Conservation (phyloP, 2,797 vertebrate genomes). For the Trichosurus vulpecula region DNA sequence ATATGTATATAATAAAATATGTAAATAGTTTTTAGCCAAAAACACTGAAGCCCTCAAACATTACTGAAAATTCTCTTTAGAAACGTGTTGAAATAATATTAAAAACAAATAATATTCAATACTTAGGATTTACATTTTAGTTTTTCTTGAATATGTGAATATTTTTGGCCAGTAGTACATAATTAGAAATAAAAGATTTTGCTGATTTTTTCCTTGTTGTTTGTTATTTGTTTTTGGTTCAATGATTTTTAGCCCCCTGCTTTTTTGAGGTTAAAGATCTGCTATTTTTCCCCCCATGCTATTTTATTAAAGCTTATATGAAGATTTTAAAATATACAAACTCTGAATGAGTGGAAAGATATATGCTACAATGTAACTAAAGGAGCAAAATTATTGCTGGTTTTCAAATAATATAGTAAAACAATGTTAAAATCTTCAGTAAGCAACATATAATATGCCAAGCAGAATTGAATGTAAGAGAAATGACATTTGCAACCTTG, state of each 20-base stretch:
- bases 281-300: background rate
- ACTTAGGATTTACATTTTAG: background rate
- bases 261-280: background rate
- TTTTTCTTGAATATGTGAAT: background rate
- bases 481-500: background rate
- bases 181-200: background rate
- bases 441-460: background rate
- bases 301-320: background rate
- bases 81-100: background rate
- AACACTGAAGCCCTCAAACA: background rate
- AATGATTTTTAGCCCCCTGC: background rate
- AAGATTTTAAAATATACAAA: background rate
- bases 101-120: background rate
- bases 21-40: background rate
- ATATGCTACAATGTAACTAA: background rate
- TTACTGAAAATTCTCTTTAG: background rate
- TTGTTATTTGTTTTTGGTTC: background rate
- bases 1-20: background rate
- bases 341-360: background rate
- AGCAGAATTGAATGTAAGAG: background rate
- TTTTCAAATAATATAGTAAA: background rate
- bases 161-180: background rate
- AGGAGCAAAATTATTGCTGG: background rate
- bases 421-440: background rate
- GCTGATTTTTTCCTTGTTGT: background rate